Evolutionary conservation across 2,797 vertebrate genomes (phyloP), one percentile per base, ranked within the genome.

Genomic region (Lagocephalus sceleratus): DNA sequence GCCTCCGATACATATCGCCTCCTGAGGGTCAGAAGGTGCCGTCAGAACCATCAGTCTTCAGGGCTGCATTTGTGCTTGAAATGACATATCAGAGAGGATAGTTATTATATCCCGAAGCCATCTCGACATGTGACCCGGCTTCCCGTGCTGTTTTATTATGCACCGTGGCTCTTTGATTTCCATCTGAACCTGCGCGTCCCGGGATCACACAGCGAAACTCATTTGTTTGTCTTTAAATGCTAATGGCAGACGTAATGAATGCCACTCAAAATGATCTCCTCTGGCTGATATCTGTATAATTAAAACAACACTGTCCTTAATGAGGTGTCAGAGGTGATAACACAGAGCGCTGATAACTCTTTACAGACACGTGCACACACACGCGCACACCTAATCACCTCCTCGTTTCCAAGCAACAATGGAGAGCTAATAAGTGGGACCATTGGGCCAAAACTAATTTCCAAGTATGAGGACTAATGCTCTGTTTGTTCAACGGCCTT

Each of bases 221-320:
- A 81, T 82, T 73, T 76, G 71, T 73, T 69, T 60, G 50, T 70
- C 70, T 79, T 75, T 66, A 67, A 64, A 74, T 59, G 60, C 79
- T 75, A 76, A 85, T 73, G 52, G 51, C 54, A 51, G 43, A 72
- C 69, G 75, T 66, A 72, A 82, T 73, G 61, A 71, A 75, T 68
- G 81, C 72, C 83, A 82, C 76, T 87, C 79, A 85, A 66, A 78
- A 46, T 75, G 56, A 78, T 75, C 79, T 73, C 58, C 51, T 2
- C 52, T 49, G 7, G 5, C 66, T 75, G 75, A 81, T 86, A 83
- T 79, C 65, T 43, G 52, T 64, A 54, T 77, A 86, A 88, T 89
- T 87, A 86, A 83, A 85, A 86, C 79, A 82, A 78, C 72, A 75
- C 67, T 63, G 73, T 63, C 71, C 68, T 79, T 84, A 83, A 82